Percentiles rank a stretch among this genome's conserved stretches.
Conservation (phyloP, 2,888 invertebrate genomes). For the Noctua fimbriata region DNA sequence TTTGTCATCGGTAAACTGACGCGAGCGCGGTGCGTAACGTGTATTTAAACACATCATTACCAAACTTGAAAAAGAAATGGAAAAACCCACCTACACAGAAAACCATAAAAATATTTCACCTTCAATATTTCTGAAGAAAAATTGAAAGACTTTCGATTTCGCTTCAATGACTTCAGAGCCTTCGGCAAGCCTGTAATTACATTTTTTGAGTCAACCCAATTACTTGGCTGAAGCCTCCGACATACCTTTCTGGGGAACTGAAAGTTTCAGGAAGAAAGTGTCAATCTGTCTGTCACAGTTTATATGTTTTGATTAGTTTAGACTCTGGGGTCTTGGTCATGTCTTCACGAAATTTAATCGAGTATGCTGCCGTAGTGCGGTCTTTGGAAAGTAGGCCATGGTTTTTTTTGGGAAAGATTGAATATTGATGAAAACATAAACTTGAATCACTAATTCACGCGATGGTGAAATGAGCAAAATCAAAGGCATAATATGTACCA, state of each 20-base stretch:
- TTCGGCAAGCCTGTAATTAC: constrained; percentile 53
- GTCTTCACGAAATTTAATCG: constrained; percentile 28
- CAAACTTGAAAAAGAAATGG: neutral
- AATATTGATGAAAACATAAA: neutral
- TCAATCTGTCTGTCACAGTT: constrained; percentile 63
- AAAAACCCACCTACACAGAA: neutral
- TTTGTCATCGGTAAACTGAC: neutral
- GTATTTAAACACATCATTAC: neutral
- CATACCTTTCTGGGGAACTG: constrained; percentile 38
- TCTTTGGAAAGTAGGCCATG: neutral
- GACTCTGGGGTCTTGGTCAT: constrained; percentile 22
- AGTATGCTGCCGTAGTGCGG: neutral
- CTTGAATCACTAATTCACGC: neutral
- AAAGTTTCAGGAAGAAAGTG: constrained; percentile 52
- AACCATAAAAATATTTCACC: constrained; percentile 10
- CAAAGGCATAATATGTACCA: neutral
- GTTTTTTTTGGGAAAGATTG: neutral
- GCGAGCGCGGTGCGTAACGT: neutral
- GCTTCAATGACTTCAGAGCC: constrained; percentile 38
- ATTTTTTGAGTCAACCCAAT: constrained; percentile 57
- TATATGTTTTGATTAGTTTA: constrained; percentile 65
- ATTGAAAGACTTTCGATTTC: constrained; percentile 33
- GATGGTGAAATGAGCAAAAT: neutral
- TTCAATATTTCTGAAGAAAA: constrained; percentile 27
- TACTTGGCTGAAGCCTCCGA: constrained; percentile 42